Evolutionary conservation across 2,113 vertebrate genomes (phyloP).

Genomic region (Formicarius rufipectus): DNA sequence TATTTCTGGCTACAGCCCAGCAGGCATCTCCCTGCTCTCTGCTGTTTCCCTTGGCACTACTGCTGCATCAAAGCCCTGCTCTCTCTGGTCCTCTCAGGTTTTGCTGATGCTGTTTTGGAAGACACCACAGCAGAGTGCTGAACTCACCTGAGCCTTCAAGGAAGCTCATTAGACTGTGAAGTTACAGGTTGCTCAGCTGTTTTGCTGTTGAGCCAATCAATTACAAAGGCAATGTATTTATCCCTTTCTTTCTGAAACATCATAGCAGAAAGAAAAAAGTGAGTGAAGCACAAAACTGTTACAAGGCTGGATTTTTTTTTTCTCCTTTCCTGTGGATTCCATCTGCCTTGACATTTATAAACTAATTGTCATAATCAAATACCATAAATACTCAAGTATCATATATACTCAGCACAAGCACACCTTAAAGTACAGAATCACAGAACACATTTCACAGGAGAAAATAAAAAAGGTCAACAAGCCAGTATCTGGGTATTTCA

Average conservation of each 20-base stretch:
- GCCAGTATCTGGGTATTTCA: not conserved
- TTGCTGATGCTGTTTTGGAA: accelerated
- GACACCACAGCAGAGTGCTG: not conserved
- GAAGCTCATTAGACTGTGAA: not conserved
- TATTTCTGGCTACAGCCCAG: not conserved
- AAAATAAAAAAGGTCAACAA: not conserved
- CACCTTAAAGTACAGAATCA: not conserved
- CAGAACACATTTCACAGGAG: not conserved
- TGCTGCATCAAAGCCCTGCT: not conserved
- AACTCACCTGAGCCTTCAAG: not conserved
- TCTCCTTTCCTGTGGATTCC: not conserved
- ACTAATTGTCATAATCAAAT: not conserved
- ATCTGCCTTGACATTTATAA: not conserved
- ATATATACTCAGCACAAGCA: not conserved
- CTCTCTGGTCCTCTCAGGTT: not conserved
- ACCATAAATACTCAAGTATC: not conserved
- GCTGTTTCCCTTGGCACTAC: not conserved
- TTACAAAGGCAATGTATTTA: not conserved
- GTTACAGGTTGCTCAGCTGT: not conserved
- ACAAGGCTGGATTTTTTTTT: accelerated
- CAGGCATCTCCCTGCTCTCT: not conserved
- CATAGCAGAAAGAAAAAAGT: not conserved
- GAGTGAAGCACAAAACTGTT: not conserved
- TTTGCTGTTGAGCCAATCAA: not conserved
- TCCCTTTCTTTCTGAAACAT: not conserved